Base-by-base conservation (phyloP, 2,888 invertebrate genomes). In the Galerucella pusilla region DNA sequence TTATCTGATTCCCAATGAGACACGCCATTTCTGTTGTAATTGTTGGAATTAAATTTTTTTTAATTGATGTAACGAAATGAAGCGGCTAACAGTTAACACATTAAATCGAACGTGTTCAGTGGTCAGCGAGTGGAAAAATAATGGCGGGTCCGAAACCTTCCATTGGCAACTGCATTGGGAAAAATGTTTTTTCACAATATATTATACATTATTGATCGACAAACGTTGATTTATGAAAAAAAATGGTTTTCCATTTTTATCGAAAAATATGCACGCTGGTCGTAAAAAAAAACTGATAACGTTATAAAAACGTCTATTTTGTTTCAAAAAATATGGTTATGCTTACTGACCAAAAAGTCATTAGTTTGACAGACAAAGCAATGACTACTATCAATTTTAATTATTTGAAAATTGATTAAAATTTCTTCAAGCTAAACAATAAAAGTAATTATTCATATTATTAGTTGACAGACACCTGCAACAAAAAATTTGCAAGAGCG, bases 11-110 rank as follows among this genome's bases (percentile, higher is more conserved):
- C 25, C 16, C 66, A 66, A 45, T 65, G 65, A 59, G 65, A 46
- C 35, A 65, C 49, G 42, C 25, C 66, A 52, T 46, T 52, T 66
- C 59, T 59, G 20, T 59, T 7, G 52, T 28, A 66, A 52, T 66
- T 66, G 52, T 66, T 66, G n/a, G 52, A 66, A 49, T 66, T 46
- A 12, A 66, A 52, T 49, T 28, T 66, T 35, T 35, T 66, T 66
- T 66, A 66, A 66, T 66, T 52, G 66, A 66, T 66, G 49, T 66
- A 66, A 52, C 46, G 25, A 66, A 66, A 66, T 66, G 66, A 66
- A 66, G 49, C 66, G 52, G 5, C 20, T 28, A 66, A 66, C 65
- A 65, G 65, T 65, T 65, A 65, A 45, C 66, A 52, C 66, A 52
- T 66, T 52, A 25, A 66, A 66, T 49, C 25, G 66, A 66, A 66